A percentile compares a stretch with the other conserved stretches of the same genome.
Evolutionary conservation across 2,888 invertebrate genomes (phyloP).

Genomic region (Augochlorella aurata): DNA sequence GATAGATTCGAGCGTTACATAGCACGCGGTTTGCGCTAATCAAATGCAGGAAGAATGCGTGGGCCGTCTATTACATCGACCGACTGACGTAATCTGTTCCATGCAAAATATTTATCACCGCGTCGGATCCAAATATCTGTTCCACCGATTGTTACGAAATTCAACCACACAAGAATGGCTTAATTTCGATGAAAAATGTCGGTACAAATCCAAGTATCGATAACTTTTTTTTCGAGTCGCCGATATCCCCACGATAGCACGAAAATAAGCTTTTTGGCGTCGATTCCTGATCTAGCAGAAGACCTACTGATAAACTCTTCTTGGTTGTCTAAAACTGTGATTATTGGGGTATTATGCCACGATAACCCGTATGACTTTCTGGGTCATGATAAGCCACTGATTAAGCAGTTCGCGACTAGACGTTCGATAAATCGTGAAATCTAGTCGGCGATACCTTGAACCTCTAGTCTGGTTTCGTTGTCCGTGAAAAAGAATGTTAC

Average conservation of each 20-base stretch:
- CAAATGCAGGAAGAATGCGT: slow-evolving; percentile 33
- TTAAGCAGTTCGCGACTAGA: slow-evolving; percentile 18
- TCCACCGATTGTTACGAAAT: neutral
- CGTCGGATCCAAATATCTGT: neutral
- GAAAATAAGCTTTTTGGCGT: neutral
- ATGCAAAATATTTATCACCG: neutral
- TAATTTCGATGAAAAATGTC: neutral
- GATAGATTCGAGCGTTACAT: slow-evolving; percentile 32
- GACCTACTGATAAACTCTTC: slow-evolving; percentile 37
- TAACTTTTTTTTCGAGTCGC: neutral
- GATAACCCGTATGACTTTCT: slow-evolving; percentile 57
- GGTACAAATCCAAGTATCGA: neutral
- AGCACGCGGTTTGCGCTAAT: slow-evolving; percentile 23
- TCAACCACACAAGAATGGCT: neutral
- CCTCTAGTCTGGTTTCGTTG: neutral
- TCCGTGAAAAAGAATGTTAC: neutral
- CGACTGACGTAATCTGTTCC: slow-evolving; percentile 23
- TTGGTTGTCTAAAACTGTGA: slow-evolving; percentile 32
- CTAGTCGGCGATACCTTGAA: slow-evolving; percentile 14
- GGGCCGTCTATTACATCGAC: slow-evolving; percentile 18
- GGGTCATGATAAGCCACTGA: slow-evolving; percentile 49
- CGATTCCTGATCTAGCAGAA: neutral
- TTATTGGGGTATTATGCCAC: slow-evolving; percentile 28
- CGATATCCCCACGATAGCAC: neutral
- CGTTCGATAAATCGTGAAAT: slow-evolving; percentile 40